Evolutionary conservation across 2,888 invertebrate species (phyloP).

Genomic region (Mimachlamys varia): DNA sequence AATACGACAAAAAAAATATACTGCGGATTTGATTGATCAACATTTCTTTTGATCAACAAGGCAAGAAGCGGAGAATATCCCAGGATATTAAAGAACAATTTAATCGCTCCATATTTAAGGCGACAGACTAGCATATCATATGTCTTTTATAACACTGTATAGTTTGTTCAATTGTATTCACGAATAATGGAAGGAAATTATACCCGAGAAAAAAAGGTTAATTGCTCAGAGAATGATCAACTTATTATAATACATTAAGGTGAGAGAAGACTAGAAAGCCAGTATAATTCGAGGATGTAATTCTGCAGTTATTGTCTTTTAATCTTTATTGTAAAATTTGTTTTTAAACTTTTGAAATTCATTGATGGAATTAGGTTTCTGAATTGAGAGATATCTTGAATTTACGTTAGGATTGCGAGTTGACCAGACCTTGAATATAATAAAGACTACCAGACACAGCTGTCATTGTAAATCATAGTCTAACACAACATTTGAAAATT

Average conservation of each 20-base stretch:
- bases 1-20: background rate
- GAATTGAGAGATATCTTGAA: background rate
- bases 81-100: background rate
- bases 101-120: background rate
- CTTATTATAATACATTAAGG: background rate
- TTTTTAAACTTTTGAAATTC: background rate
- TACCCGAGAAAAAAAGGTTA: background rate
- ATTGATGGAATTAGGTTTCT: background rate
- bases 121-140: background rate
- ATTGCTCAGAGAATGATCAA: background rate
- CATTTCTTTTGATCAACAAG: background rate
- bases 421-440: background rate
- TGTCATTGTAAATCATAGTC: background rate
- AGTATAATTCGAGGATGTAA: background rate
- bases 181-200: background rate
- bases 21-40: background rate
- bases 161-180: background rate
- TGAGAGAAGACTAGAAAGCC: background rate
- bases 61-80: constrained; percentile 2
- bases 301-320: background rate
- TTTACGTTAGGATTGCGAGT: background rate
- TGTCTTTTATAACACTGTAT: background rate
- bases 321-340: background rate
- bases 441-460: background rate
- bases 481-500: background rate